Base-by-base conservation (phyloP, 2,113 vertebrate genomes). In the Eleginops maclovinus region DNA sequence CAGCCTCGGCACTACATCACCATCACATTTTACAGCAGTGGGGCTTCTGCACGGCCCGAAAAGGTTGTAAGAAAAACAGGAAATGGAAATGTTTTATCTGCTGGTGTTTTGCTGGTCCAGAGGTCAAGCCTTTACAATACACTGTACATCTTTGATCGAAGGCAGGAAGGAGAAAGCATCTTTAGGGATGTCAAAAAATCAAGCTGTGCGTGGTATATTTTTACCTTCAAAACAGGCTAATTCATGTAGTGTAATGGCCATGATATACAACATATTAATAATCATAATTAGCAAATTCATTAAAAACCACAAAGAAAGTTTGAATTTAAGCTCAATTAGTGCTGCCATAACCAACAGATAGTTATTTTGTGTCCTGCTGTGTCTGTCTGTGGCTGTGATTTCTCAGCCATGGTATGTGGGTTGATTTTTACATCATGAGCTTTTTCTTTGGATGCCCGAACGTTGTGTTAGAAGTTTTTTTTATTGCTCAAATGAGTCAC, bases 31-130 rank as follows among this genome's bases (percentile, higher is more conserved):
- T 84, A 64, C 75, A 72, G 66, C 62, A 46, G 66, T 14, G 0
- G 77, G 69, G 71, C 60, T 75, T 76, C 77, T 63, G 59, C 72
- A 63, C 12, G 21, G 31, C 79, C 72, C 70, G 14, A 17, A 55
- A 74, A 69, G 41, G 59, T 56, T 75, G 59, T 54, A 81, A 71
- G 56, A 62, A 55, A 83, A 83, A 81, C 67, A 75, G 61, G 73
- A 70, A 87, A 73, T 13, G 10, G 40, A 62, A 76, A 61, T 68
- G 46, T 80, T 79, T 82, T 78, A 85, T 88, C 69, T 82, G 47
- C 66, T 26, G 53, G 59, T 54, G 62, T 59, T 66, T 65, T 15
- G 66, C 54, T 47, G 70, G 19, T 71, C 0, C 19, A 78, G 58
- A 49, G 54, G 50, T 85, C 65, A 81, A 49, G 55, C n/a, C 74